A percentile compares a stretch with the other conserved stretches of the same genome.
These are phyloP conservation scores for Odocoileus virginianus DNA, from an alignment of 2,113 vertebrate species.

Conservation along the genomic window DNA sequence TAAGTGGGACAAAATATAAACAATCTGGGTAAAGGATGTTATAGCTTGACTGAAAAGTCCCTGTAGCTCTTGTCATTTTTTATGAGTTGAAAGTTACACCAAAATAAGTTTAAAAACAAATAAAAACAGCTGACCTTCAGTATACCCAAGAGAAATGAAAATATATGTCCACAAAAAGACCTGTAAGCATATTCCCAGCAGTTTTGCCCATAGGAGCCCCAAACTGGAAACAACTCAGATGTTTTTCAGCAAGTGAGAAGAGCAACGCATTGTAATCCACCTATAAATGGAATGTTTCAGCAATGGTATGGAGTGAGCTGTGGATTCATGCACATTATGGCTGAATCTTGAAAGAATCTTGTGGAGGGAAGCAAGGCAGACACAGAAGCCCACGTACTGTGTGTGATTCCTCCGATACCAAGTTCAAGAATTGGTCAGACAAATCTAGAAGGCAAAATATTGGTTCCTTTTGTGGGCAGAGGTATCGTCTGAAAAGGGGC, in stretches of 20 bases:
- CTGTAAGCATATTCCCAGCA: not conserved
- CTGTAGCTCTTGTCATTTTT: not conserved
- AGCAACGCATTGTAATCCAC: not conserved
- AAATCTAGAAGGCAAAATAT: not conserved
- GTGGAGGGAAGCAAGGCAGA: not conserved
- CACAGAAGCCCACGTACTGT: fast-evolving
- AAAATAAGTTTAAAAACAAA: not conserved
- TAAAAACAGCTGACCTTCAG: not conserved
- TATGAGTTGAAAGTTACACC: not conserved
- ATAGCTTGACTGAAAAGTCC: not conserved
- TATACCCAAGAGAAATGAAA: not conserved
- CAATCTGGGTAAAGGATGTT: not conserved
- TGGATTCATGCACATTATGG: fast-evolving
- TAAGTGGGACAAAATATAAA: not conserved
- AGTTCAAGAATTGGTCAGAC: not conserved
- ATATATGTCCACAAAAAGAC: not conserved
- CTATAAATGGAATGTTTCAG: no score
- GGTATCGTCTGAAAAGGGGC: not conserved
- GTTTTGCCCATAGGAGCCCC: not conserved
- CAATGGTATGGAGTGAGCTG: fast-evolving
- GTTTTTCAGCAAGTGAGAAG: not conserved
- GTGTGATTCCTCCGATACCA: fast-evolving
- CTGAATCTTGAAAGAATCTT: fast-evolving
- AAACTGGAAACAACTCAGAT: not conserved
- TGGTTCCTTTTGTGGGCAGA: not conserved